Evolutionary conservation across 1,140 invertebrate genomes (phyloP).

Genomic region (Proctacanthus coquilletti): DNA sequence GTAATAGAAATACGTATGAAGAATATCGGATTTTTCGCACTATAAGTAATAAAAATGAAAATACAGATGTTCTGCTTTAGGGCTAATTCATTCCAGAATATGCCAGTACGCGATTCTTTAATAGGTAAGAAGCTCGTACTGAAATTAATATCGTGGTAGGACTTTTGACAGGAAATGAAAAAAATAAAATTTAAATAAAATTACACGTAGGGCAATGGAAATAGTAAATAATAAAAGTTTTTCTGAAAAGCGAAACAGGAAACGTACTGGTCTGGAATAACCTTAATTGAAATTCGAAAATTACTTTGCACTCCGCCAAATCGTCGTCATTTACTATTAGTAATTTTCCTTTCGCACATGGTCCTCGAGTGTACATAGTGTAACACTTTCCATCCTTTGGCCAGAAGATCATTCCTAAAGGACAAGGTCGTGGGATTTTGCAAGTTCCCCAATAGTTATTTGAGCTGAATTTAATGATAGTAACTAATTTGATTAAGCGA

Average conservation of each 20-base stretch:
- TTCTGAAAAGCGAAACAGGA: neutral
- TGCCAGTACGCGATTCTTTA: too few relatives aligned
- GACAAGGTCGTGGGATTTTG: conserved; percentile 40
- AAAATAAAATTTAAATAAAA: too few relatives aligned
- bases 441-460: conserved; percentile 50
- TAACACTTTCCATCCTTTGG: conserved; percentile 57
- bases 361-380: conserved; percentile 46
- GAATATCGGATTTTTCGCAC: conserved; percentile 31
- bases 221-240: neutral
- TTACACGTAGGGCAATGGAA: too few relatives aligned
- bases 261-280: neutral
- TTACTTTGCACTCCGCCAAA: conserved; percentile 40
- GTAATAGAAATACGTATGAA: conserved; percentile 34
- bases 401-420: conserved; percentile 50
- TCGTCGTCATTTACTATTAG: conserved; percentile 40
- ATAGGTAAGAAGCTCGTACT: too few relatives aligned
- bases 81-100: too few relatives aligned
- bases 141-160: too few relatives aligned
- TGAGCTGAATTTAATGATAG: conserved; percentile 20
- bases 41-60: conserved; percentile 3
- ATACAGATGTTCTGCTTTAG: too few relatives aligned
- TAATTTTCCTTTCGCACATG: conserved; percentile 55
- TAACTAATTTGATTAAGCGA: conserved; percentile 5
- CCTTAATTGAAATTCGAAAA: too few relatives aligned
- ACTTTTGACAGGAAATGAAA: too few relatives aligned